These are phyloP conservation scores for Diarsia rubi DNA, from an alignment of 2,888 invertebrate genomes.

Conservation along the genomic window DNA sequence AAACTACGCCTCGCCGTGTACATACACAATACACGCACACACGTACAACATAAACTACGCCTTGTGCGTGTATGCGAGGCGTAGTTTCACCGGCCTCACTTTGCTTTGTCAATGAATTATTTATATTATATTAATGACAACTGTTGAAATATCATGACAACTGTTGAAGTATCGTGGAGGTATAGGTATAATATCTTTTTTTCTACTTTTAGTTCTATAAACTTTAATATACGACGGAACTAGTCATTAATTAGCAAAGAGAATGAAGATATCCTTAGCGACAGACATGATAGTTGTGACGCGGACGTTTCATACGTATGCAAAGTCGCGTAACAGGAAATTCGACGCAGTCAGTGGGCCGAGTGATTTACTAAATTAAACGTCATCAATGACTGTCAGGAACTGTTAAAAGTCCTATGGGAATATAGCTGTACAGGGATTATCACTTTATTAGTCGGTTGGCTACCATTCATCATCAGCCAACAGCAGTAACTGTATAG, in stretches of 20 bases:
- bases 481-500: background rate
- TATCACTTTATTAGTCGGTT: too few relatives aligned
- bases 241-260: background rate
- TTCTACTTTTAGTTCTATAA: background rate
- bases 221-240: background rate
- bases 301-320: background rate
- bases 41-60: too few relatives aligned
- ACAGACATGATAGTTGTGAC: background rate
- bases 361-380: slow-evolving; percentile 6
- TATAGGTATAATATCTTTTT: too few relatives aligned
- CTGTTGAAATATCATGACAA: too few relatives aligned
- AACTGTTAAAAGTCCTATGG: background rate
- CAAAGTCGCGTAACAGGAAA: background rate
- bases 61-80: too few relatives aligned
- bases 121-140: too few relatives aligned
- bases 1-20: too few relatives aligned
- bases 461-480: background rate
- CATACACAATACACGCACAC: too few relatives aligned
- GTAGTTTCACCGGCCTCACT: too few relatives aligned
- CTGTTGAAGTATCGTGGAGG: too few relatives aligned
- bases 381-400: slow-evolving; percentile 4
- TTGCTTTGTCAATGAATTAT: too few relatives aligned
- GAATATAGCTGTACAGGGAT: background rate
- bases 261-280: background rate
- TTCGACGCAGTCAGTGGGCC: background rate